phyloP scores from a whole-genome alignment of 1,140 invertebrate species.

The Mycetomoellerius zeteki region DNA sequence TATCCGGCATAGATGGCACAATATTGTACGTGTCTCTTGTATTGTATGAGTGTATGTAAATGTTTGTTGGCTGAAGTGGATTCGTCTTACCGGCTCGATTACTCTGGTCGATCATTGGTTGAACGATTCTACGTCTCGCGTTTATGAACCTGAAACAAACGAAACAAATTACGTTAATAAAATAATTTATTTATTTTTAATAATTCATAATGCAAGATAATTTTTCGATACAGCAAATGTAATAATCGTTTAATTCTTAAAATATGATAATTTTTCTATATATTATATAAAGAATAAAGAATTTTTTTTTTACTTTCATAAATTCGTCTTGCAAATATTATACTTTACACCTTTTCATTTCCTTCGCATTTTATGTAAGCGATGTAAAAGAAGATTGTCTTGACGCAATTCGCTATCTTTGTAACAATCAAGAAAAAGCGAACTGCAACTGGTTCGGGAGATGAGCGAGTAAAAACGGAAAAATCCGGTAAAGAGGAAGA shows the following conservation, averaged over 20 bases:
- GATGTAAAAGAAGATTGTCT: neutral
- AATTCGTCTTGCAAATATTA: neutral
- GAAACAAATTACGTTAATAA: conserved; percentile 63
- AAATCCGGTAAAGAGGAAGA: conserved; percentile 56
- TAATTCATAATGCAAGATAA: neutral
- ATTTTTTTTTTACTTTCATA: neutral
- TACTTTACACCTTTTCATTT: neutral
- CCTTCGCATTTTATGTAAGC: conserved; percentile 2
- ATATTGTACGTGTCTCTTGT: conserved; percentile 60
- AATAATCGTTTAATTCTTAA: neutral
- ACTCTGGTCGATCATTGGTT: conserved; percentile 98
- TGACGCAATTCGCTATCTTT: conserved; percentile 53
- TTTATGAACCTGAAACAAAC: conserved; percentile 97
- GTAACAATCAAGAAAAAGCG: conserved; percentile 63
- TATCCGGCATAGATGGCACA: conserved; percentile 38
- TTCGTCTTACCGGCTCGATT: conserved; percentile 97
- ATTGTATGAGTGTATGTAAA: conserved; percentile 71
- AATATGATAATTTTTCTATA: neutral
- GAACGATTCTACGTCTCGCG: conserved; percentile 98
- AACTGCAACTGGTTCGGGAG: conserved; percentile 24
- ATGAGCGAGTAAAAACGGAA: conserved; percentile 21
- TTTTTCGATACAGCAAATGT: neutral
- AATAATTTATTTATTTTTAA: conserved; percentile 5
- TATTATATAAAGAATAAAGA: neutral
- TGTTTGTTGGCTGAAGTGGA: conserved; percentile 72